Conservation (phyloP, 2,888 invertebrate species). For the Erebia aethiops region DNA sequence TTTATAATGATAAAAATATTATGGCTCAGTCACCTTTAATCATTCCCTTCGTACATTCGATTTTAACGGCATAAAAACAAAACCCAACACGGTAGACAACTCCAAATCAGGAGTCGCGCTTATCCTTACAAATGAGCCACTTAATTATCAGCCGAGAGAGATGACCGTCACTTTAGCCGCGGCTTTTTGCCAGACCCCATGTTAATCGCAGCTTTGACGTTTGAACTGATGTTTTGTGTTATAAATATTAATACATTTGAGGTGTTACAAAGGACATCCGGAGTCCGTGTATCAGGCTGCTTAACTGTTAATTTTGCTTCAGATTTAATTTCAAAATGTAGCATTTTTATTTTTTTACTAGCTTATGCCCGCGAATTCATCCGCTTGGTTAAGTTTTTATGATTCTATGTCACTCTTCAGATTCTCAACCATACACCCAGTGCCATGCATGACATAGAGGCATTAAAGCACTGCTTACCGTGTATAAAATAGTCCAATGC, state of each 20-base stretch:
- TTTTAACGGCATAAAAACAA: conserved; percentile 1
- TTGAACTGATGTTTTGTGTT: conserved; percentile 29
- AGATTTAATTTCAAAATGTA: too few species aligned
- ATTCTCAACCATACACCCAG: too few species aligned
- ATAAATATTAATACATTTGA: conserved; percentile 29
- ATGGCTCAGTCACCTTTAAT: background rate
- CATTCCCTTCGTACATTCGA: background rate
- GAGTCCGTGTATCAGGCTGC: conserved; percentile 13
- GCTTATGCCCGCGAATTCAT: too few species aligned
- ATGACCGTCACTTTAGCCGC: conserved; percentile 58
- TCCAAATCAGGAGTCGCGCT: conserved; percentile 23
- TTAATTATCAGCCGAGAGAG: conserved; percentile 65
- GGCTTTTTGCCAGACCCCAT: conserved; percentile 56
- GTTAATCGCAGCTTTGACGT: conserved; percentile 53
- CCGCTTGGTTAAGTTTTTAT: too few species aligned
- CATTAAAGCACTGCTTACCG: too few species aligned
- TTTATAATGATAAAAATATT: too few species aligned
- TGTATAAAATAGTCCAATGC: too few species aligned
- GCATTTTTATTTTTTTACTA: background rate
- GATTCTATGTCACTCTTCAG: too few species aligned
- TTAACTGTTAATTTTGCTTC: too few species aligned
- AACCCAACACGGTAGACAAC: conserved; percentile 12
- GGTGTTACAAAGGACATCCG: conserved; percentile 12
- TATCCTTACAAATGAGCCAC: conserved; percentile 59
- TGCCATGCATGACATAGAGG: too few species aligned